Evolutionary conservation across 2,113 vertebrate genomes (phyloP), one percentile per base, ranked within the genome.

Genomic region (Takifugu flavidus): DNA sequence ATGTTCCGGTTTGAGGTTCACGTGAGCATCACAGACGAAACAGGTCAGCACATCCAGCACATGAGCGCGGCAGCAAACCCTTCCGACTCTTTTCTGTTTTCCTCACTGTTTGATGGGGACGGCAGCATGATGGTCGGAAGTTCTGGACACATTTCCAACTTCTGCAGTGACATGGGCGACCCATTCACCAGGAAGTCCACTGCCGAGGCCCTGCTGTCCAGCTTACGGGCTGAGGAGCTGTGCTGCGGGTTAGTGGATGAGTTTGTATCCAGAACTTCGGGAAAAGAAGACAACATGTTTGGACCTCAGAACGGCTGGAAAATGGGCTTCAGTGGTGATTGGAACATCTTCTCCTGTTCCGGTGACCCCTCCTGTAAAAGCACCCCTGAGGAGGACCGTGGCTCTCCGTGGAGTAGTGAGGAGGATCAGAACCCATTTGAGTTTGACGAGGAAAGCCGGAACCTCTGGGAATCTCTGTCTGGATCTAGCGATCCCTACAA

Each of bases 1-100:
- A 88, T 92, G 91, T 91, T 92, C 78, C 55, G 91, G 39, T 88
- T 92, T 20, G 91, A 92, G 57, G 87, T 92, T 20, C 91, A 92
- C 42, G 55, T 92, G 49, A 80, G 89, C 53, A 92, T 92, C 73
- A 91, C 90, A 0, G 91, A 92, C 6, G 89, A 92, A 74, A 79
- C 80, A 0, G 89, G 87, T 20, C 87, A 87, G 15, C 88, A 79
- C 80, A 88, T 91, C 75, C 89, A 90, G 65, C 90, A 90, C 74
- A 85, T 92, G 80, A 80, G 59, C 50, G 56, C 82, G 0, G 54
- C 84, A 0, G 26, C 84, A 2, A 88, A 83, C 57, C 64, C 84
- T 0, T 50, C 84, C 0, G 89, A 91, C 0, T 83, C 89, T 52
- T 92, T 92, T 67, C 80, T 91, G 14, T 87, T 92, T 64, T 88